Evolutionary conservation across 2,797 vertebrate genomes (phyloP).

Genomic region (Dendrocincla fuliginosa): DNA sequence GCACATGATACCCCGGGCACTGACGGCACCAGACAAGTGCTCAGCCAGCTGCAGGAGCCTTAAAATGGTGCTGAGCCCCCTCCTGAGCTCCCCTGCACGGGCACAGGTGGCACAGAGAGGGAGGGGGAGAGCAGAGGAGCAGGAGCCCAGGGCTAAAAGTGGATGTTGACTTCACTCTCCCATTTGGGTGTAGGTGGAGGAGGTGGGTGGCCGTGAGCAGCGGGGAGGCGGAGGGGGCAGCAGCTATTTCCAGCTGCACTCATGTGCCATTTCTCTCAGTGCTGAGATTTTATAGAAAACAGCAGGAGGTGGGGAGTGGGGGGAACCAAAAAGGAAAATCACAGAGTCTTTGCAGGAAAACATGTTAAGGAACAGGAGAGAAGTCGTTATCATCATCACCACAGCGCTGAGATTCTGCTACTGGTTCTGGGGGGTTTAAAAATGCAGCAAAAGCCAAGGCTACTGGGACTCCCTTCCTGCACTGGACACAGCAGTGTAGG

Average conservation of each 20-base stretch:
- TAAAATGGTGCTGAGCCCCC: not conserved
- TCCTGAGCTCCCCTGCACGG: not conserved
- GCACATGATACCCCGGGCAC: accelerated
- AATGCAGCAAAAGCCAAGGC: not conserved
- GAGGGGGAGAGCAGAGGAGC: not conserved
- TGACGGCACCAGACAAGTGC: accelerated
- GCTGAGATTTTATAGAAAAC: not conserved
- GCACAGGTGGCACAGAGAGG: not conserved
- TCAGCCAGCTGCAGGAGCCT: not conserved
- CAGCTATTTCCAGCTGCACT: conserved; percentile 63
- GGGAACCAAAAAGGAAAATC: conserved; percentile 36
- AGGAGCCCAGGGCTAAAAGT: conserved; percentile 49
- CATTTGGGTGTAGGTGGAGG: conserved; percentile 37
- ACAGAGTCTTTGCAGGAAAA: not conserved
- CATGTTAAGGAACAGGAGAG: not conserved
- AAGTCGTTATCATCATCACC: not conserved
- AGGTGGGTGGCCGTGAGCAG: conserved; percentile 59
- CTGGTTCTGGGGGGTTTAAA: not conserved
- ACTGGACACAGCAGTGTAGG: accelerated
- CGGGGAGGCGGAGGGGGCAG: conserved; percentile 36
- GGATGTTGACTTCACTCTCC: conserved; percentile 63
- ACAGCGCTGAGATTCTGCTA: not conserved
- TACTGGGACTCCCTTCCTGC: not conserved
- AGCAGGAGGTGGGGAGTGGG: conserved; percentile 29
- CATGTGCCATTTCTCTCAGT: not conserved